These are phyloP conservation scores for Philereme vetulata DNA, from an alignment of 2,888 invertebrate genomes.

Conservation along the genomic window DNA sequence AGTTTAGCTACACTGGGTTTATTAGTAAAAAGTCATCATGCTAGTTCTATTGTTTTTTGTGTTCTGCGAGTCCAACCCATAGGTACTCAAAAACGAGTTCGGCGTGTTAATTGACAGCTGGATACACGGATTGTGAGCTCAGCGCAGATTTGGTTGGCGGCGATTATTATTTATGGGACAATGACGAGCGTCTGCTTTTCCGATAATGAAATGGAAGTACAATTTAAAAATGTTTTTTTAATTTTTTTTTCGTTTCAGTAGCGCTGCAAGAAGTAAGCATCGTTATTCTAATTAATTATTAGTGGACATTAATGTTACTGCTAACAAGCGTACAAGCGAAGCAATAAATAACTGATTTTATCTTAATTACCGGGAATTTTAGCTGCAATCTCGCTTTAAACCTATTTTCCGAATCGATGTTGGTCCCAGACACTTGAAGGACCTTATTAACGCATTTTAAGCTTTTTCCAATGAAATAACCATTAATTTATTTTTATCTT, in stretches of 20 bases:
- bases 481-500: conserved; percentile 53
- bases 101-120: background rate
- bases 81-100: too few species aligned
- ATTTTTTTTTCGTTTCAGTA: too few species aligned
- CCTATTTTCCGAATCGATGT: conserved; percentile 38
- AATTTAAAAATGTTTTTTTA: too few species aligned
- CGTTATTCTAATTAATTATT: too few species aligned
- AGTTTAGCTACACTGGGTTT: too few species aligned
- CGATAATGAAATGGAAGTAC: too few species aligned
- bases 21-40: too few species aligned
- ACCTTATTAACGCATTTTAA: conserved; percentile 37
- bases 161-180: conserved; percentile 2
- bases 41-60: too few species aligned
- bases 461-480: conserved; percentile 52
- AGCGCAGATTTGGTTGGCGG: conserved; percentile 9
- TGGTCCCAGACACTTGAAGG: conserved; percentile 24
- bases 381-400: conserved; percentile 34
- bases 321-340: conserved; percentile 32
- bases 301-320: background rate
- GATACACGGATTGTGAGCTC: background rate
- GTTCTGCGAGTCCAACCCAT: too few species aligned
- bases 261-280: too few species aligned
- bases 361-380: conserved; percentile 38
- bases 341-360: conserved; percentile 39
- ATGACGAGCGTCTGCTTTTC: too few species aligned